Evolutionary conservation across 2,888 invertebrate species (phyloP).

Genomic region (Chironomus tentans): DNA sequence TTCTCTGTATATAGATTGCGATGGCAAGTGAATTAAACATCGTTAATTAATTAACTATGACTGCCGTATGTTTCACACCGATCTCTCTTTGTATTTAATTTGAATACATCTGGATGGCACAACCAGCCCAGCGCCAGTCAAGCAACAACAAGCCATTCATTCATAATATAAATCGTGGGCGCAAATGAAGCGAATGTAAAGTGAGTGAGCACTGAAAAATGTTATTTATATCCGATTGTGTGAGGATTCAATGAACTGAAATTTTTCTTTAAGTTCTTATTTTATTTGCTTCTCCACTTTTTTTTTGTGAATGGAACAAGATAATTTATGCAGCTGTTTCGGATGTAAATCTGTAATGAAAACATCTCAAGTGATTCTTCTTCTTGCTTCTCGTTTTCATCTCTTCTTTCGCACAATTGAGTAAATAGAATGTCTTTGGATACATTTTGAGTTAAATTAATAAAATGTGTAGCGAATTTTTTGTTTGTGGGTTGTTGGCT

Average conservation of each 20-base stretch:
- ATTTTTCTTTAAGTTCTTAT: no score
- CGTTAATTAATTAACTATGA: slow-evolving; percentile 2
- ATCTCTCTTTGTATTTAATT: neutral
- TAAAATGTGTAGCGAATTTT: no score
- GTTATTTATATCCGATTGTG: neutral
- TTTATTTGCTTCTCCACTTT: no score
- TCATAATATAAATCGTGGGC: neutral
- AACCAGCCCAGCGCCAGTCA: no score
- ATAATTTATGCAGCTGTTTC: neutral
- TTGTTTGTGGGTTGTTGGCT: no score
- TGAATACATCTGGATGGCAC: neutral
- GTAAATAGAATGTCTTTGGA: no score
- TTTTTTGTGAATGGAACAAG: neutral
- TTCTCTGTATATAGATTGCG: neutral
- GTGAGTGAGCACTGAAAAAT: neutral
- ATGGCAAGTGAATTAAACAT: neutral
- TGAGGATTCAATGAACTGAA: neutral
- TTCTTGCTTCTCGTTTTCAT: neutral
- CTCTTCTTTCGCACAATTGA: neutral
- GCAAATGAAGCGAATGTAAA: neutral
- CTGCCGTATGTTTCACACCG: slow-evolving; percentile 1
- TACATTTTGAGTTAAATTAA: no score
- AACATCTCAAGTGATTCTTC: neutral
- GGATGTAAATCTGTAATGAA: neutral
- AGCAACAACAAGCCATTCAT: no score